Base-by-base conservation (phyloP, 2,113 vertebrate genomes). In the Echinops telfairi region DNA sequence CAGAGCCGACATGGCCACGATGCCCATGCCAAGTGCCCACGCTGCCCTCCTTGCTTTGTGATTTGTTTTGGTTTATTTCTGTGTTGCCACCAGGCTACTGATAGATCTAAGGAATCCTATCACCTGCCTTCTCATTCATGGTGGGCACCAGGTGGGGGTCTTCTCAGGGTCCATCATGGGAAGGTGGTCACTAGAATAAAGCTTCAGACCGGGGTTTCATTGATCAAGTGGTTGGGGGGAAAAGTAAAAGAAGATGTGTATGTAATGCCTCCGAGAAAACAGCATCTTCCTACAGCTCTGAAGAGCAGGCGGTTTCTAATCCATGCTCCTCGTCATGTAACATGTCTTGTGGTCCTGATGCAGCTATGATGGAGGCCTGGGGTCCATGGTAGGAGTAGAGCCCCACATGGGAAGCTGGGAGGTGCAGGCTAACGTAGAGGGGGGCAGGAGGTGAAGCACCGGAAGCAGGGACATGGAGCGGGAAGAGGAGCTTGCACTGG, bases 101-200 rank as follows among this genome's bases (percentile, higher is more conserved):
- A 75, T 79, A 58, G 2, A 38, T 79, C 70, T 19, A 43, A 78
- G n/a, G 90, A 75, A 82, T 87, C 43, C 47, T 83, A 19, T 66
- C 17, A 19, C 31, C 62, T 77, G 15, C 1, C 38, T 38, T 29
- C 9, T 22, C 0, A 1, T 12, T 7, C 2, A 33, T 71, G 31
- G 68, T 33, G 31, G 31, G 8, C 0, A 16, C 68, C 25, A 43
- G 3, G 77, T 94, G 23, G 90, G 90, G 25, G 38, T 36, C 38
- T 94, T 87, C 57, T 90, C 31, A 25, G 40, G 33, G 19, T 68
- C 62, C 68, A 29, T 31, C 15, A 17, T 33, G 66, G 36, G 66
- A 85, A 60, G 12, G 16, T 2, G 19, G 5, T 95, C 40, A 57
- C 82, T 86, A 70, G 62, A 90, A 36, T 86, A 92, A 83, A 58